A percentile compares a stretch with the other conserved stretches of the same genome.
phyloP scores from a whole-genome alignment of 2,888 invertebrate genomes.

The Limnephilus auricula region DNA sequence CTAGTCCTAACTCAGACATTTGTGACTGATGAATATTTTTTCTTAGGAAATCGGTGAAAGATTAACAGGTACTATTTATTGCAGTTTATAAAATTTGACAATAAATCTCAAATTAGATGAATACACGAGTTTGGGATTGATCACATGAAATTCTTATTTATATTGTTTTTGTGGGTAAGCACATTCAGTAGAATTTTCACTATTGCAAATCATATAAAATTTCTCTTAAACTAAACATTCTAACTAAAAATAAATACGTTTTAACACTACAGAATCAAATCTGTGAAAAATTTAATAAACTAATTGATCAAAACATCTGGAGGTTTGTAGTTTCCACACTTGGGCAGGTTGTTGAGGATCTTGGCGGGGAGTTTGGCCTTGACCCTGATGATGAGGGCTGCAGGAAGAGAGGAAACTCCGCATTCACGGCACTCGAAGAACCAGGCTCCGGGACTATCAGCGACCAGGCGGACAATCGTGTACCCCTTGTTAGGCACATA shows the following conservation, averaged over 20 bases:
- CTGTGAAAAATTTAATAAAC: neutral
- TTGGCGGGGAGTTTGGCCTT: conserved; percentile 73
- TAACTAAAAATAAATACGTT: neutral
- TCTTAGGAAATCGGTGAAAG: neutral
- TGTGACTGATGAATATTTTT: neutral
- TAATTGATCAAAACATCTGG: conserved; percentile 75
- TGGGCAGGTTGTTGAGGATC: conserved; percentile 74
- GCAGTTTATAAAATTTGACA: too few species aligned
- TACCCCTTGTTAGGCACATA: conserved; percentile 82
- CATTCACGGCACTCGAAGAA: conserved; percentile 75
- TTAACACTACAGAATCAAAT: neutral
- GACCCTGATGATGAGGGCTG: conserved; percentile 75
- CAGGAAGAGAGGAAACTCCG: conserved; percentile 72
- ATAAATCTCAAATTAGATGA: too few species aligned
- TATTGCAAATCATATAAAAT: neutral
- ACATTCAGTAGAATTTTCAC: too few species aligned
- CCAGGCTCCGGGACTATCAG: conserved; percentile 78
- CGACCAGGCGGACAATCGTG: conserved; percentile 76
- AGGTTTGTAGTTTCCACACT: conserved; percentile 76
- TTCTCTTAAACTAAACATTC: neutral
- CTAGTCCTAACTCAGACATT: neutral
- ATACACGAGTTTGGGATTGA: too few species aligned
- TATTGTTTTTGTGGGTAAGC: too few species aligned
- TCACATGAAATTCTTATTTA: too few species aligned
- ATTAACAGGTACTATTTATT: too few species aligned